A percentile compares a stretch with the other conserved stretches of the same genome.
phyloP scores from a whole-genome alignment of 2,113 vertebrate species.

The Uropsilus gracilis region DNA sequence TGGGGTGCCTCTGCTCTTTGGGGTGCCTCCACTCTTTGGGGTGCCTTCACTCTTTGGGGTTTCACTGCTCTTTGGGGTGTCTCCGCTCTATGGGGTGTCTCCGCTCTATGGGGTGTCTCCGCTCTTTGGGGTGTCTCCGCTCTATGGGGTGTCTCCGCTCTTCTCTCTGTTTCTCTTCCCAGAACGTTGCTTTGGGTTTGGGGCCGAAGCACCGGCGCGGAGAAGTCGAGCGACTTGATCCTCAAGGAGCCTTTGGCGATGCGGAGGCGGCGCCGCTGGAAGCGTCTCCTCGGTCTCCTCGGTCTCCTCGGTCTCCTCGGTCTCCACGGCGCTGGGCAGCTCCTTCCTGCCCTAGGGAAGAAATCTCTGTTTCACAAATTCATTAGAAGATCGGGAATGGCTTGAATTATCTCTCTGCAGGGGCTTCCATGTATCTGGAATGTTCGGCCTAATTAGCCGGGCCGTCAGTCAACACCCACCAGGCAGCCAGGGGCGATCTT shows the following conservation, averaged over 20 bases:
- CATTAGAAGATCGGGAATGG: slow-evolving; percentile 50
- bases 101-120: no score
- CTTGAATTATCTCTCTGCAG: slow-evolving; percentile 63
- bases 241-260: neutral
- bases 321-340: neutral
- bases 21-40: no score
- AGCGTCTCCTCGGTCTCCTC: neutral
- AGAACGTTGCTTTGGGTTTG: neutral
- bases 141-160: neutral
- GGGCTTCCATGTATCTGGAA: slow-evolving; percentile 49
- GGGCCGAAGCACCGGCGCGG: neutral
- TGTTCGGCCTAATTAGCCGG: slow-evolving; percentile 23
- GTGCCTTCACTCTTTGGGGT: no score
- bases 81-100: no score
- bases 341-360: slow-evolving; percentile 1
- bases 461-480: slow-evolving; percentile 10
- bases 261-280: neutral
- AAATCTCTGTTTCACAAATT: neutral
- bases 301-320: no score
- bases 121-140: no score
- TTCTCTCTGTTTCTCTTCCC: neutral
- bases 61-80: no score
- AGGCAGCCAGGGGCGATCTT: neutral
- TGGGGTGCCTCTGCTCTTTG: no score
- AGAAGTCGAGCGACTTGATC: neutral